Conservation (phyloP, 2,113 vertebrate species). For the Tragelaphus imberbis region DNA sequence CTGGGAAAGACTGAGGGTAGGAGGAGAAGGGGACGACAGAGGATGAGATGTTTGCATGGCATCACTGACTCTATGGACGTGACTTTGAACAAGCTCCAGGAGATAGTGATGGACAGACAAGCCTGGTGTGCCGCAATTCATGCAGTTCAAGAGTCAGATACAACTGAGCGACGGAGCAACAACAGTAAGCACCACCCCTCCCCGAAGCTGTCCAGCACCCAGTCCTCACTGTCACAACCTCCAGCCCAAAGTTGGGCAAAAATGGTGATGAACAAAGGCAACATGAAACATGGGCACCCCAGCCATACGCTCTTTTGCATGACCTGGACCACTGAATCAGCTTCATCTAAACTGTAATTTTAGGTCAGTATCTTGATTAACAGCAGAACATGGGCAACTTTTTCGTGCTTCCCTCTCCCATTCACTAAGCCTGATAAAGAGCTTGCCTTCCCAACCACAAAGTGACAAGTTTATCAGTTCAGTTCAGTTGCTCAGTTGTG, state of each 20-base stretch:
- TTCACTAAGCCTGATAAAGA: not conserved
- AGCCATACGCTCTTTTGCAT: not conserved
- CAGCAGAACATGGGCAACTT: not conserved
- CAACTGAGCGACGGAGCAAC: rapidly evolving
- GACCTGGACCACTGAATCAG: not conserved
- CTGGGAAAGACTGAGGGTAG: not conserved
- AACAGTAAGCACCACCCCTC: rapidly evolving
- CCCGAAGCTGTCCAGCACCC: rapidly evolving
- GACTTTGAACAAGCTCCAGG: not conserved
- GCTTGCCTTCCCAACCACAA: not conserved
- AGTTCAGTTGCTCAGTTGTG: not conserved
- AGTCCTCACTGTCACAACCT: not conserved
- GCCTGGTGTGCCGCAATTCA: not conserved
- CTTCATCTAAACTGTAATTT: not conserved
- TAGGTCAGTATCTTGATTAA: not conserved
- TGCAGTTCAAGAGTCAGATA: not conserved
- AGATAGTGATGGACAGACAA: not conserved
- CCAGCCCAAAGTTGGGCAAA: not conserved
- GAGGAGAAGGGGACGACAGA: not conserved
- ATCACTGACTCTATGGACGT: not conserved
- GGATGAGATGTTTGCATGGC: not conserved
- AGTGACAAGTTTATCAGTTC: not conserved
- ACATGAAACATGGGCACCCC: not conserved
- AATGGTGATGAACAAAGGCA: not conserved
- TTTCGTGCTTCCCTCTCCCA: not conserved